These are phyloP conservation scores for Urocyon cinereoargenteus DNA, from an alignment of 2,797 vertebrate species.

Conservation along the genomic window DNA sequence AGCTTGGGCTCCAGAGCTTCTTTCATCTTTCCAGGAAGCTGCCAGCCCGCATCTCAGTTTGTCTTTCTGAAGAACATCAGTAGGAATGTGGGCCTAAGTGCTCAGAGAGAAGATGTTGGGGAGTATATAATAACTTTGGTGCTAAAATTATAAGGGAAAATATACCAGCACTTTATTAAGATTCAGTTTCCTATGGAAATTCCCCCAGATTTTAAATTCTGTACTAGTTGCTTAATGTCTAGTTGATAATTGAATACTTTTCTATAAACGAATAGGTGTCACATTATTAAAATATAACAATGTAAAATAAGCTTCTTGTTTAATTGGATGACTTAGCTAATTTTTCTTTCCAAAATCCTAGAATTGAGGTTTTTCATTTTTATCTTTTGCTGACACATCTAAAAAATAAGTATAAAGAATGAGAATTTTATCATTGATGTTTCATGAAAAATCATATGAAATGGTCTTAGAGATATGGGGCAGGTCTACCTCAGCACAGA, in stretches of 20 bases:
- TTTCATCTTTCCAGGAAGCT: conserved; percentile 66
- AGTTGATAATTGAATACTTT: conserved; percentile 27
- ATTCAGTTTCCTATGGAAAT: conserved; percentile 19
- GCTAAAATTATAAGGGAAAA: conserved; percentile 28
- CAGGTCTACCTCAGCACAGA: not conserved
- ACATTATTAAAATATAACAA: conserved; percentile 12
- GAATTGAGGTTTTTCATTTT: conserved; percentile 56
- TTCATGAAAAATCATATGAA: not conserved
- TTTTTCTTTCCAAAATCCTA: conserved; percentile 6
- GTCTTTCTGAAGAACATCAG: conserved; percentile 67
- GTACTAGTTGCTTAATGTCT: not conserved
- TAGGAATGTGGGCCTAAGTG: not conserved
- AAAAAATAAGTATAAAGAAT: conserved; percentile 41
- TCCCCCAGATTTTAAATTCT: conserved; percentile 43
- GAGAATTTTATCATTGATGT: not conserved
- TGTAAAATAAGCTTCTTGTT: not conserved
- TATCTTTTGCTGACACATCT: conserved; percentile 24
- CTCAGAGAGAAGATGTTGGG: conserved; percentile 6
- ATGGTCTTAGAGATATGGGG: not conserved
- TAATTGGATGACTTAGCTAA: conserved; percentile 1
- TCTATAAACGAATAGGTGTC: not conserved
- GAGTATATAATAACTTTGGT: not conserved
- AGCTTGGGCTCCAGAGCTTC: conserved; percentile 39
- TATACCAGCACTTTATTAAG: conserved; percentile 1
- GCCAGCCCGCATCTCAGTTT: conserved; percentile 55